Base-by-base conservation (phyloP, 2,113 vertebrate genomes). In the Hoplias malabaricus region DNA sequence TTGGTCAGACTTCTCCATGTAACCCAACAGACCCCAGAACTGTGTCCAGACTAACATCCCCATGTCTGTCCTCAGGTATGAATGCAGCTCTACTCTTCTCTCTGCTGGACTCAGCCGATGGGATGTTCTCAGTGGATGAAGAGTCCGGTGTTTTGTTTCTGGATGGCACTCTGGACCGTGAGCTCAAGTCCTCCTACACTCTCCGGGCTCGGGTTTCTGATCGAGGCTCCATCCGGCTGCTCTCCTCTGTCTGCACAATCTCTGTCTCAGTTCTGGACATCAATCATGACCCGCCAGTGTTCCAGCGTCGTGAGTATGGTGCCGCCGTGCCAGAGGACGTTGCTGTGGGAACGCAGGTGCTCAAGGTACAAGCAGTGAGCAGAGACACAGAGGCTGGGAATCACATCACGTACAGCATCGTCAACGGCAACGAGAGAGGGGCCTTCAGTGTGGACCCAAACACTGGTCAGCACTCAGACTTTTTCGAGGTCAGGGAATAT, bases 211-310 rank as follows among this genome's bases (percentile, higher is more conserved):
- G 90, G 11, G 98, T 95, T 29, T 90, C 88, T 0, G 97, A 99
- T 90, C 95, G 93, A 27, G 98, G 98, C 50, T 88, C 92, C 62
- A 95, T 94, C 0, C 90, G 91, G 66, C 93, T 88, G 4, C 85
- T 96, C 4, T 95, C 94, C 12, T 90, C 95, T 0, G 74, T 91
- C 2, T 91, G 92, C 76, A 92, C 84, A 6, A 92, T 98, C 16
- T 65, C 93, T 3, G 86, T 99, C 69, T 97, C 96, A 0, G 93
- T 99, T 75, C 84, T 99, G 86, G 98, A 99, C 86, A 98, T 99
- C 87, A 99, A 99, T 73, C 96, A 99, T 87, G 98, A 99, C 59
- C 98, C 97, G 0, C 98, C 98, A 0, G 94, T 98, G 73, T 99
- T 99, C 79, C 97, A 99, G 86, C 93, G 94, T 0, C 94, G 95